Base-by-base conservation (phyloP, 2,888 invertebrate species). In the Sialis lutaria region DNA sequence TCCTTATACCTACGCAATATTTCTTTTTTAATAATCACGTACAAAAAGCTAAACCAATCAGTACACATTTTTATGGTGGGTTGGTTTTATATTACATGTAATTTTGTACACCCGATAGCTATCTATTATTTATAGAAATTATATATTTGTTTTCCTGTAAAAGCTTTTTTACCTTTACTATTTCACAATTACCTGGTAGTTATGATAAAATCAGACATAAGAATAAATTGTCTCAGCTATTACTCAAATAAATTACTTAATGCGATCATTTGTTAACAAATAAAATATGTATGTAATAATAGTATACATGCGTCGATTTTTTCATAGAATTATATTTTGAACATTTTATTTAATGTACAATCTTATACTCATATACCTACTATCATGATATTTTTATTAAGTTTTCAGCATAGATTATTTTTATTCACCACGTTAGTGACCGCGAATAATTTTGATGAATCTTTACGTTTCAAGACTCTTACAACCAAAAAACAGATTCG, bases 101-200 rank as follows among this genome's bases (percentile, higher is more conserved):
- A 60, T 59, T 61, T 57, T 51, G 55, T 57, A 57, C 55, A 57
- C 55, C 57, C 58, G 61, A 61, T 61, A 55, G 54, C 59, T 31
- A 61, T 62, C 61, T 59, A 57, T 61, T 60, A 62, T 62, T 62
- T 60, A 58, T 59, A 58, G 57, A 58, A 61, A 60, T 57, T 57
- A 56, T 52, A 54, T 57, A 56, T 58, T 57, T 58, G 56, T 54
- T 54, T 52, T 54, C 48, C 45, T 42, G 50, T 47, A 42, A 47
- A 42, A 47, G 47, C 32, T 41, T 46, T 45, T 45, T 39, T 30
- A 22, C 34, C 40, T 46, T 46, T 46, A 42, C 31, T 34, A 33
- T 22, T 22, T 22, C 22, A 22, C 47, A 31, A 35, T 10, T 47
- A 12, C 40, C 31, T 45, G 30, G 35, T 13, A 37, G 9, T 9